Conservation (phyloP, 2,888 invertebrate species). For the Eupithecia subumbrata region DNA sequence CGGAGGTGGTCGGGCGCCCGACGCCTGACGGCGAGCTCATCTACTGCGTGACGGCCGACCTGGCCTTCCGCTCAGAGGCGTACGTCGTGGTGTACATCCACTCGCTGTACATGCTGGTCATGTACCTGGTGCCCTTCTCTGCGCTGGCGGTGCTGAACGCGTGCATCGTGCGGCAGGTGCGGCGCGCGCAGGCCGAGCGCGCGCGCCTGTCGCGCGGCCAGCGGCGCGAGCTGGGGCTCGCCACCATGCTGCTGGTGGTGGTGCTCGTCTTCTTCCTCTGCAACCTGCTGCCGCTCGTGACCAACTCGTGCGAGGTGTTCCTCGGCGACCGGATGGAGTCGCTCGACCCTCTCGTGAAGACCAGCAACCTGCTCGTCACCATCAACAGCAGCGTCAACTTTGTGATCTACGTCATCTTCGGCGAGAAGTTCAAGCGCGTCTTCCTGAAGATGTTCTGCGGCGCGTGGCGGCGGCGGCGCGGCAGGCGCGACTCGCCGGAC, state of each 20-base stretch:
- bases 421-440: constrained; percentile 96
- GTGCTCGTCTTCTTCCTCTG: constrained; percentile 97
- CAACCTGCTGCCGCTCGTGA: constrained; percentile 93
- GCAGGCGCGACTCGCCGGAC: constrained; percentile 85
- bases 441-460: constrained; percentile 92
- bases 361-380: constrained; percentile 96
- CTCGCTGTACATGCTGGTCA: constrained; percentile 96
- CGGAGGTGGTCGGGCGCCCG: constrained; percentile 75
- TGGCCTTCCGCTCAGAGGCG: constrained; percentile 86
- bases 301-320: constrained; percentile 94
- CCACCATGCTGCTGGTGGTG: constrained; percentile 97
- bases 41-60: constrained; percentile 88
- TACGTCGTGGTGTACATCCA: constrained; percentile 96
- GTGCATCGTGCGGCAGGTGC: constrained; percentile 95
- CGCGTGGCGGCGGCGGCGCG: constrained; percentile 80
- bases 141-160: constrained; percentile 95
- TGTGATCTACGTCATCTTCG: constrained; percentile 98
- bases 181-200: constrained; percentile 94
- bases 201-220: constrained; percentile 95
- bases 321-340: constrained; percentile 70
- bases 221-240: constrained; percentile 95
- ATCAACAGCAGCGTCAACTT: constrained; percentile 99
- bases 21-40: constrained; percentile 80
- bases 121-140: constrained; percentile 96
- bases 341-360: constrained; percentile 88